Evolutionary conservation across 2,113 vertebrate species (phyloP), one percentile per base, ranked within the genome.

Genomic region (Podarcis muralis): DNA sequence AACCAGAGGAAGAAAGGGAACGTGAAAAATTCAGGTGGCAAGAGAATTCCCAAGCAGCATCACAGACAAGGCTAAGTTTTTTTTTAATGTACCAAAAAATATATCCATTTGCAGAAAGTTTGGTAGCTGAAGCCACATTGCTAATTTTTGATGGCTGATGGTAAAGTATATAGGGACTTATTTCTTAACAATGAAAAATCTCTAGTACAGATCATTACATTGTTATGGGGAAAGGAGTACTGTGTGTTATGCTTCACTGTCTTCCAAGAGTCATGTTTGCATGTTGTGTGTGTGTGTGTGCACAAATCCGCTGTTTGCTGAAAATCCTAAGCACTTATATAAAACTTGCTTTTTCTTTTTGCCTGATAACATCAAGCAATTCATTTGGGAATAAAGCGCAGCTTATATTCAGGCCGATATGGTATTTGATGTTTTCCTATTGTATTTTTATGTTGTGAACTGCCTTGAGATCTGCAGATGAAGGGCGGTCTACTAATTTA

Each of bases 11-110:
- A 59, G 59, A 59, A 59, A 62, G 48, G n/a, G 11, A 6, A 1
- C 27, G 62, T 57, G 25, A 62, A 43, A 68, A 85, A 89, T 0
- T 0, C 8, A 48, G 53, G 1, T 0, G 48, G 48, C 48, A 53
- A 53, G 48, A 53, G 48, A 53, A 53, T 53, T 53, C 48, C 48
- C 48, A 53, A 12, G 11, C 48, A 53, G 48, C 48, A 53, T 53
- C 48, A 53, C 48, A 53, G 48, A 53, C 48, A 53, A 53, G 48
- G 48, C 48, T 53, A 53, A 53, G 48, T 11, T 48, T 53, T 12
- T 48, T 48, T 53, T 53, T 12, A 53, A 53, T 53, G 11, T 53
- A 53, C 48, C 68, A 69, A 69, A 69, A 13, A 81, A 32, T 59
- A 62, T 15, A 37, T 11, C 30, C 53, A 59, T 57, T 27, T 80